phyloP scores from a whole-genome alignment of 1,140 invertebrate genomes.

The Diachasma alloeum region DNA sequence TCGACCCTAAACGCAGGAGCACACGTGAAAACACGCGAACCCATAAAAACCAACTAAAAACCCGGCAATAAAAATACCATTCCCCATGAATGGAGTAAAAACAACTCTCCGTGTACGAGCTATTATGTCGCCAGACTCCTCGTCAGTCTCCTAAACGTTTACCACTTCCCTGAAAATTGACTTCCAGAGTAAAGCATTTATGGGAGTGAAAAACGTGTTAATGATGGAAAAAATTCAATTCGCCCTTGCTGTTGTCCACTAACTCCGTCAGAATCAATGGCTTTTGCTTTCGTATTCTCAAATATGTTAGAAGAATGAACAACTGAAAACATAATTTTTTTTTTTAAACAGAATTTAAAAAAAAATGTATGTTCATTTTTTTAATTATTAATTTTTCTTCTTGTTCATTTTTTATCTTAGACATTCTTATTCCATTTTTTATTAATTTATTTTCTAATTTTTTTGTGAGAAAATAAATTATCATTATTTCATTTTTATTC shows the following conservation, averaged over 20 bases:
- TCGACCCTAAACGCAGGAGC: not conserved
- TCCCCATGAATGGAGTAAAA: not conserved
- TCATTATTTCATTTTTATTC: too few species aligned
- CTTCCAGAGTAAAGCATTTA: constrained; percentile 14
- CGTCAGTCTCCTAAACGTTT: constrained; percentile 6
- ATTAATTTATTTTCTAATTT: too few species aligned
- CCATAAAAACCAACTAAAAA: not conserved
- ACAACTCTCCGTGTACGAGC: not conserved
- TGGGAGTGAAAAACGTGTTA: not conserved
- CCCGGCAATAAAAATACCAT: not conserved
- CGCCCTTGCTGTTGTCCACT: not conserved
- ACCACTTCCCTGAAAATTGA: constrained; percentile 24
- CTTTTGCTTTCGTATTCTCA: not conserved
- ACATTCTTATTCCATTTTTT: too few species aligned
- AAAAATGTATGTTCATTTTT: too few species aligned
- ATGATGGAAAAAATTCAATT: not conserved
- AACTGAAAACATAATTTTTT: too few species aligned
- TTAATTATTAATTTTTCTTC: too few species aligned
- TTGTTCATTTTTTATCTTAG: too few species aligned
- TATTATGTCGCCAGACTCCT: not conserved
- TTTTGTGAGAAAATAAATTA: too few species aligned
- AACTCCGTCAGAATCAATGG: not conserved
- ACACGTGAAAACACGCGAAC: not conserved
- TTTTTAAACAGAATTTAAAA: too few species aligned
- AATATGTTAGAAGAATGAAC: too few species aligned